Conservation (phyloP, 2,797 vertebrate species). For the Cossypha polioptera region DNA sequence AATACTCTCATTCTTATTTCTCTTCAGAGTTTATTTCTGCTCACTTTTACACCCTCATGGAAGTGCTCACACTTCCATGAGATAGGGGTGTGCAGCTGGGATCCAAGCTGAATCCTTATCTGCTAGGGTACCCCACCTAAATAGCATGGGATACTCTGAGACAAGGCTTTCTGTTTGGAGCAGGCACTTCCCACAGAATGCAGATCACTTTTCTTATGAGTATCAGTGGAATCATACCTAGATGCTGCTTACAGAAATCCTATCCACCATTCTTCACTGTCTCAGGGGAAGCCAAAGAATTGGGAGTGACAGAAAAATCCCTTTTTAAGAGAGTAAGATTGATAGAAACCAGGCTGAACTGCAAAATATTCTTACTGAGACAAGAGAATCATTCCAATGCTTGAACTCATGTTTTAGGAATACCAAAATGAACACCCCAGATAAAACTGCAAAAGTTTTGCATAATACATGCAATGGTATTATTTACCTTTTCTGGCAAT, state of each 20-base stretch:
- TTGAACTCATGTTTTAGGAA: neutral
- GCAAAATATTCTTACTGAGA: neutral
- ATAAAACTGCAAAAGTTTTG: neutral
- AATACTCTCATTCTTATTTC: neutral
- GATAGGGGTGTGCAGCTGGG: neutral
- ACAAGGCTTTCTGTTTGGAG: fast-evolving
- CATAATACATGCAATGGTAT: neutral
- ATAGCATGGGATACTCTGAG: neutral
- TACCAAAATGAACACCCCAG: neutral
- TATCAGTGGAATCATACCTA: neutral
- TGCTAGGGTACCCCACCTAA: neutral
- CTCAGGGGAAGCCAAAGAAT: neutral
- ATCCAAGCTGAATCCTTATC: neutral
- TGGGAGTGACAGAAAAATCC: neutral
- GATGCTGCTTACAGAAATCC: neutral
- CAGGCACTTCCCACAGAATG: fast-evolving
- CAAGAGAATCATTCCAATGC: neutral
- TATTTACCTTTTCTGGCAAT: neutral
- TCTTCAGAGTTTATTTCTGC: neutral
- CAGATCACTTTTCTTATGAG: neutral
- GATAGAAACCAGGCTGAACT: neutral
- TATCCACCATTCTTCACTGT: neutral
- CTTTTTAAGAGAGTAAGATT: neutral
- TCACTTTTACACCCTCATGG: fast-evolving
- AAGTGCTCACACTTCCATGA: neutral